Percentiles rank a stretch among this genome's conserved stretches.
Conservation (phyloP, 2,888 invertebrate genomes). For the Agrilus cyanescens region DNA sequence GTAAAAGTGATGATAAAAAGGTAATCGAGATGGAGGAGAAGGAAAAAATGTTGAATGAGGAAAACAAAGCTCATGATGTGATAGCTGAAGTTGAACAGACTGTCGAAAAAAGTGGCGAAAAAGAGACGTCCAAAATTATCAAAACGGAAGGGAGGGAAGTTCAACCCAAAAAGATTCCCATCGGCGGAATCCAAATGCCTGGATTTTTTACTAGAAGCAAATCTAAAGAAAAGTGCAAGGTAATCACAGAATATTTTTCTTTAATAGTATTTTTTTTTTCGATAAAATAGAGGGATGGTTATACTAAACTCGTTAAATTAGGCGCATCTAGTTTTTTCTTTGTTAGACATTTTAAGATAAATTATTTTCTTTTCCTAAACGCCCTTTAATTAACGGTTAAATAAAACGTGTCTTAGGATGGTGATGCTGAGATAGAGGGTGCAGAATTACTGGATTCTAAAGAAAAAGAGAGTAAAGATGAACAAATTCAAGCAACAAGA, state of each 20-base stretch:
- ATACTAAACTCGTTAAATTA: neutral
- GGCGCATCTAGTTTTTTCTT: too few species aligned
- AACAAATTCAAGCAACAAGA: slow-evolving; percentile 30
- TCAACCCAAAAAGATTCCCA: slow-evolving; percentile 71
- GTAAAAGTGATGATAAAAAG: slow-evolving; percentile 50
- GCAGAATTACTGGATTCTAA: slow-evolving; percentile 29
- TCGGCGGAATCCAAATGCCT: slow-evolving; percentile 80
- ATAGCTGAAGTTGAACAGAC: slow-evolving; percentile 28
- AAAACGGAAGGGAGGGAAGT: slow-evolving; percentile 61
- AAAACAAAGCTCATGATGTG: slow-evolving; percentile 44
- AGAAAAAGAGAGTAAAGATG: slow-evolving; percentile 25
- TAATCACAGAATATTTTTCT: slow-evolving; percentile 27
- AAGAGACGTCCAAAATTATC: slow-evolving; percentile 43
- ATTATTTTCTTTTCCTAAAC: too few species aligned
- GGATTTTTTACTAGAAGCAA: slow-evolving; percentile 71
- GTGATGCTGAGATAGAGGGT: slow-evolving; percentile 34
- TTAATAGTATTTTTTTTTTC: too few species aligned
- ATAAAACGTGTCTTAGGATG: slow-evolving; percentile 19
- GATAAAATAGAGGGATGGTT: too few species aligned
- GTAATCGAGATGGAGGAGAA: slow-evolving; percentile 55
- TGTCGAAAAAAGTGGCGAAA: slow-evolving; percentile 36
- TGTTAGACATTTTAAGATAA: too few species aligned
- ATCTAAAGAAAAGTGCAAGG: slow-evolving; percentile 62
- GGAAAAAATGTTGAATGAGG: slow-evolving; percentile 48
- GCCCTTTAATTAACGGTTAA: too few species aligned